Evolutionary conservation across 2,797 vertebrate genomes (phyloP), one percentile per base, ranked within the genome.

Genomic region (Hippocampus kuda): DNA sequence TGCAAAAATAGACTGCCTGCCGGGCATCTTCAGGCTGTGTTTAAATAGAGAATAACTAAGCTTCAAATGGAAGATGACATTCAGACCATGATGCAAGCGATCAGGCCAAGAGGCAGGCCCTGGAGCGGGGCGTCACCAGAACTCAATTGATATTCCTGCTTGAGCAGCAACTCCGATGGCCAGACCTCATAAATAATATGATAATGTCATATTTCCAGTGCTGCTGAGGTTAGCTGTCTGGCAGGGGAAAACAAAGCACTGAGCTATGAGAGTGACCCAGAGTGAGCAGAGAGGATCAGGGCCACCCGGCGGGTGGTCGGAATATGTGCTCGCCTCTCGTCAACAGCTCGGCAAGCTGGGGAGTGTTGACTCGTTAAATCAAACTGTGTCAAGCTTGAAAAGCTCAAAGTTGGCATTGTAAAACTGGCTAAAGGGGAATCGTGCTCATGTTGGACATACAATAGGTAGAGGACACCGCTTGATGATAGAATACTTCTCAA

Each of bases 131-230:
- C 57, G 30, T 72, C 73, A 77, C 79, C 70, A 78, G 79, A 77
- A 79, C 84, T 78, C 80, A 68, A 88, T 87, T 89, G 86, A 76
- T 85, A 88, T 89, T 88, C 86, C 78, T 86, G 84, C 82, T 81
- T 75, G 78, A 87, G 82, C 81, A 85, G 81, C 83, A 84, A 86
- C 87, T 78, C 81, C 77, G 81, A 88, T 83, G 83, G 79, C 84
- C 81, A 67, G 75, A 59, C 73, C 81, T 89, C 84, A 89, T 89
- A 89, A 89, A 89, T 89, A 88, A 85, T 87, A 86, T 88, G 84
- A 89, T 87, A 89, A 87, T 85, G 75, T 75, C 68, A 60, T 75
- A 79, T 81, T 86, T 86, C 78, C 76, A 84, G 79, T 70, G 75
- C 79, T 84, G 84, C 87, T 84, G 86, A 88, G 85, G 82, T 86